Evolutionary conservation across 1,140 invertebrate species (phyloP).

Genomic region (Drosophila pruinosa): DNA sequence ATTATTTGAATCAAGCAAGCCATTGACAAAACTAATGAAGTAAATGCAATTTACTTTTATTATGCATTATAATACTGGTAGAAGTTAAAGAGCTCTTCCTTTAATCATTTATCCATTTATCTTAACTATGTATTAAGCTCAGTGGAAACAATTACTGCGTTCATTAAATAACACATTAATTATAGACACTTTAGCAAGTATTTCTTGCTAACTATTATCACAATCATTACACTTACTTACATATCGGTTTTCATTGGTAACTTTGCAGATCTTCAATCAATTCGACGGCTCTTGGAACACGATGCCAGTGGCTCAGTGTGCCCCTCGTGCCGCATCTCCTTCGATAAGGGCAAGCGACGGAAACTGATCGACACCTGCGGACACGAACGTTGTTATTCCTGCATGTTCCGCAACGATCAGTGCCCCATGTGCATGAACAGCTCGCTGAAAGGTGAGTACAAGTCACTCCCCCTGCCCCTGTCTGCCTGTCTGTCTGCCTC

Average conservation of each 20-base stretch:
- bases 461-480: not conserved
- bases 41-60: not conserved
- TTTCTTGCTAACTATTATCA: not conserved
- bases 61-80: not conserved
- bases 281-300: conserved; percentile 82
- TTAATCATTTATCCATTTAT: not conserved
- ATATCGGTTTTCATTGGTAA: conserved; percentile 65
- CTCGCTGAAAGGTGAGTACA: conserved; percentile 76
- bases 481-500: not conserved
- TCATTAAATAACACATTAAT: conserved; percentile 22
- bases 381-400: conserved; percentile 96
- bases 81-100: not conserved
- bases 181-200: not conserved
- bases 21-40: too few relatives aligned
- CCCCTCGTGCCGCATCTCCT: conserved; percentile 94
- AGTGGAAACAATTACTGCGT: not conserved
- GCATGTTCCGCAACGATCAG: conserved; percentile 94
- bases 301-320: conserved; percentile 86
- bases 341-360: conserved; percentile 97
- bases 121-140: not conserved
- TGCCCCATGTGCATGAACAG: conserved; percentile 92
- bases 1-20: too few relatives aligned
- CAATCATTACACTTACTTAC: conserved; percentile 16
- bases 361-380: conserved; percentile 96
- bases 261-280: conserved; percentile 89